A percentile compares a stretch with the other conserved stretches of the same genome.
These are phyloP conservation scores for Falco biarmicus DNA, from an alignment of 2,797 vertebrate genomes.

Conservation along the genomic window DNA sequence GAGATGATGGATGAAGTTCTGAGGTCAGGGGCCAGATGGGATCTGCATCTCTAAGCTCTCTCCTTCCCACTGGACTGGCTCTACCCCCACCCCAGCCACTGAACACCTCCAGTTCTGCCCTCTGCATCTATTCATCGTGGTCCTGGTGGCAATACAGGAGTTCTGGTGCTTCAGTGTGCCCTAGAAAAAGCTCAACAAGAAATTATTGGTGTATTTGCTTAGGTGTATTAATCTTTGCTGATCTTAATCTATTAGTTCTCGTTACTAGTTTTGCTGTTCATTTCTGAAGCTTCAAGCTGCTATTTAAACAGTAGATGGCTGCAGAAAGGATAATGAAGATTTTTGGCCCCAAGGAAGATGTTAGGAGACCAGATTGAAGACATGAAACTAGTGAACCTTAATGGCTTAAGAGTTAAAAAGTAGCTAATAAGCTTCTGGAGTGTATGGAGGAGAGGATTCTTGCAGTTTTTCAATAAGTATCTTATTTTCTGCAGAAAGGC, in stretches of 20 bases:
- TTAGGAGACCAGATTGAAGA: background rate
- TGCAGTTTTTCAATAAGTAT: background rate
- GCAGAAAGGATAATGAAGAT: background rate
- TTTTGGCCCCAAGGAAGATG: background rate
- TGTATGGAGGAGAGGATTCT: background rate
- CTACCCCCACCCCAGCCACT: background rate
- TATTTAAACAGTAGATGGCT: background rate
- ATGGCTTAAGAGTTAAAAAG: background rate
- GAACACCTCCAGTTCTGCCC: background rate
- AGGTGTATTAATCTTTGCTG: background rate
- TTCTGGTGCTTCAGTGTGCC: background rate
- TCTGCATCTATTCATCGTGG: background rate
- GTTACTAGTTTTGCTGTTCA: background rate
- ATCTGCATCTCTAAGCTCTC: background rate
- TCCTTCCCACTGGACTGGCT: background rate
- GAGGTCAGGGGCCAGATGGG: background rate
- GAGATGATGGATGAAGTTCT: background rate
- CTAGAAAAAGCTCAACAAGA: background rate
- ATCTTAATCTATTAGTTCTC: background rate
- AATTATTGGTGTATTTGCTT: background rate
- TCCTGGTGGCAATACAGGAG: background rate
- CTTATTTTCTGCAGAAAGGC: background rate
- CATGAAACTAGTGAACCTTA: background rate
- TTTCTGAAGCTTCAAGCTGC: background rate
- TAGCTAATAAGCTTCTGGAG: background rate